Base-by-base conservation (phyloP, 1,140 invertebrate species). In the Amyelois transitella region DNA sequence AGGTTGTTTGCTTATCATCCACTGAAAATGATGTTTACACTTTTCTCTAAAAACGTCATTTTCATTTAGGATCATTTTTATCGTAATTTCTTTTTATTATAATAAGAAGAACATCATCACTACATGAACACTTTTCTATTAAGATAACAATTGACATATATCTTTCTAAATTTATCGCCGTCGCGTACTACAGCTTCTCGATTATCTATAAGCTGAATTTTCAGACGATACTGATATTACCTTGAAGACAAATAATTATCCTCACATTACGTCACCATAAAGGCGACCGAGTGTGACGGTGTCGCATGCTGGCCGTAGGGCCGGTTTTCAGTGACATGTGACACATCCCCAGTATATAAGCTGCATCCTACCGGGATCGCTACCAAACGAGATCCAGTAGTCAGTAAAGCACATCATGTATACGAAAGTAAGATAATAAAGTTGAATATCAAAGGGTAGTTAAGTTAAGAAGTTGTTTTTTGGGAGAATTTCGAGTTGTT, bases 331-430 rank as follows among this genome's bases (percentile, higher is more conserved):
- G 64, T 75, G 63, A 77, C 73, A 60, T 64, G 66, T 82, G 66
- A 77, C 78, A 69, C 51, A 62, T 55, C 61, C 61, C 49, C 64
- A 63, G 67, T 87, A 87, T 87, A 87, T 84, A 87, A 87, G 77
- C 68, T 77, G 75, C 68, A 74, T 60, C 66, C 58, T 62, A 63
- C 62, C 59, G 61, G 70, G 64, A 60, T 64, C 67, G 62, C 71
- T 73, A 85, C 70, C 84, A 87, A 76, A 74, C 67, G 75, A 71
- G 69, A 62, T 52, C 69, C 64, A 63, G 54, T 66, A 62, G 76
- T 73, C 79, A 72, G 64, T 69, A 77, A 51, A 73, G 55, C 60
- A 66, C 64, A 71, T 73, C 74, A 87, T 87, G 84, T 80, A 73
- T 58, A 73, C 74, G 57, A 81, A 82, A 87, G 82, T 87, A 69